Percentiles rank a stretch among this genome's conserved stretches.
Conservation (phyloP, 1,140 invertebrate species). For the Eufriesea mexicana region DNA sequence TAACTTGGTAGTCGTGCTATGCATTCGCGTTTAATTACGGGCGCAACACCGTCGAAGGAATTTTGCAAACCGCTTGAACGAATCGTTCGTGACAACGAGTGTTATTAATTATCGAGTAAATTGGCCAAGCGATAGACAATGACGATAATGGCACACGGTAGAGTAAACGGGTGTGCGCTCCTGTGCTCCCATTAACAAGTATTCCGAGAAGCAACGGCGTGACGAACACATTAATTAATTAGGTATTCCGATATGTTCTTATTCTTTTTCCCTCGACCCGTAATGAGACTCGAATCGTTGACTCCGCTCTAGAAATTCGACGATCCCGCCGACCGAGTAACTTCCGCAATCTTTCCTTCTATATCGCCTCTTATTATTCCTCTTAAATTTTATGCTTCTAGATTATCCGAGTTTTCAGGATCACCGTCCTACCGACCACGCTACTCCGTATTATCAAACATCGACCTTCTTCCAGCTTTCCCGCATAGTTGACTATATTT, state of each 20-base stretch:
- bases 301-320: constrained; percentile 70
- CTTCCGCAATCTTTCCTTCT: constrained; percentile 28
- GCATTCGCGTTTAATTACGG: background rate
- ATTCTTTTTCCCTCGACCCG: constrained; percentile 34
- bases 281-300: constrained; percentile 55
- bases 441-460: background rate
- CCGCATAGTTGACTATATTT: too few relatives aligned
- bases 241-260: constrained; percentile 60
- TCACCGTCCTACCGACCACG: background rate
- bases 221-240: constrained; percentile 72
- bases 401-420: background rate
- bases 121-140: constrained; percentile 7
- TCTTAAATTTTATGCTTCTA: background rate
- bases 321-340: constrained; percentile 4
- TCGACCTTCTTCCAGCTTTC: background rate
- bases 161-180: constrained; percentile 63
- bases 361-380: background rate
- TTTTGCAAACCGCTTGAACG: background rate
- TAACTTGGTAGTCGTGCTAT: too few relatives aligned
- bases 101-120: constrained; percentile 41
- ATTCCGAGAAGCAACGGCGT: constrained; percentile 74
- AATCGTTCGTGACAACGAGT: constrained; percentile 41
- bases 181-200: constrained; percentile 80
- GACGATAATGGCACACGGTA: constrained; percentile 3
- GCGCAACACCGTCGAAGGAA: background rate